Evolutionary conservation across 2,113 vertebrate genomes (phyloP).

Genomic region (Oenanthe melanoleuca): DNA sequence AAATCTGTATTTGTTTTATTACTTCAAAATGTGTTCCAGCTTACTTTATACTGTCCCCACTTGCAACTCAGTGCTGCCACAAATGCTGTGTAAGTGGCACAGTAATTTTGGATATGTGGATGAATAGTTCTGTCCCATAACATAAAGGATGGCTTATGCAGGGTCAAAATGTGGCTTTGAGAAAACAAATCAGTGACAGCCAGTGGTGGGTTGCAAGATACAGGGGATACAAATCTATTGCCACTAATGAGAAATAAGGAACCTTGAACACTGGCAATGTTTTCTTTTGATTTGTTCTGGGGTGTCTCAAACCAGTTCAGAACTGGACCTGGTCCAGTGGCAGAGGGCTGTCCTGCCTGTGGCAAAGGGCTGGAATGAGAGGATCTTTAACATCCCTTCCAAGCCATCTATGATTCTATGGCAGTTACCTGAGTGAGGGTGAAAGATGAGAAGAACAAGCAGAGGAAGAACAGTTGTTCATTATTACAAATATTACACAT

Average conservation of each 20-base stretch:
- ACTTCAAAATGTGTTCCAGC: not conserved
- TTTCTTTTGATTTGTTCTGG: not conserved
- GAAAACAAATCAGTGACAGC: not conserved
- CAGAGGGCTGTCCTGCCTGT: not conserved
- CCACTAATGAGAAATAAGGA: not conserved
- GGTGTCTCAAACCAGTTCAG: not conserved
- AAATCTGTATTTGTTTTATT: not conserved
- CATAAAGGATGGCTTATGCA: not conserved
- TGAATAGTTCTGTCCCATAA: not conserved
- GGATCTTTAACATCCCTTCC: not conserved
- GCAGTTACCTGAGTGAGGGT: not conserved
- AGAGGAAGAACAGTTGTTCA: not conserved
- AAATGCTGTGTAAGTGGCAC: not conserved
- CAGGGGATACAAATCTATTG: not conserved
- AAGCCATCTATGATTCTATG: not conserved
- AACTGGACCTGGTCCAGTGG: not conserved
- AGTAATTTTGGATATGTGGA: not conserved
- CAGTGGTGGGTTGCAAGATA: not conserved
- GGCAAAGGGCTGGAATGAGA: not conserved
- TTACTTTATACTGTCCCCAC: not conserved
- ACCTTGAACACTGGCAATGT: not conserved
- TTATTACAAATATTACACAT: not conserved
- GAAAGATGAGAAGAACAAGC: not conserved
- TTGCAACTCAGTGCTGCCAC: not conserved
- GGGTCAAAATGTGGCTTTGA: not conserved